phyloP scores from a whole-genome alignment of 2,113 vertebrate species.

The Scophthalmus maximus region DNA sequence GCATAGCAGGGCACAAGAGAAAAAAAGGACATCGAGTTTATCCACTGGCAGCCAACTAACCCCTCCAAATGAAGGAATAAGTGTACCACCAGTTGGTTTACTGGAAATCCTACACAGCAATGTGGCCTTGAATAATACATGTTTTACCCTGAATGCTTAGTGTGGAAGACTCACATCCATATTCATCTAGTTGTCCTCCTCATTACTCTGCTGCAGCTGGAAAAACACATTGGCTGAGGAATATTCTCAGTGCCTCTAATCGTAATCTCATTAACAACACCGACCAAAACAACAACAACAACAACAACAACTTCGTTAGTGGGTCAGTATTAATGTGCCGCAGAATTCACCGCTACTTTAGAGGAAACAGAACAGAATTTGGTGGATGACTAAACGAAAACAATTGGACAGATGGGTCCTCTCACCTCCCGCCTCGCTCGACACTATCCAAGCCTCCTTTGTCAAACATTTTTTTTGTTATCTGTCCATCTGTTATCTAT shows the following conservation, averaged over 20 bases:
- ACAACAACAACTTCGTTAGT: slow-evolving; percentile 52
- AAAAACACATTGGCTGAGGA: slow-evolving; percentile 49
- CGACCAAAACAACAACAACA: slow-evolving; percentile 48
- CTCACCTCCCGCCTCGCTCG: background rate
- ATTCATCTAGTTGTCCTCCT: slow-evolving; percentile 32
- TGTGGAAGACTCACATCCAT: background rate
- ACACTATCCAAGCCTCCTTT: slow-evolving; percentile 14
- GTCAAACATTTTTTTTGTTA: slow-evolving; percentile 2
- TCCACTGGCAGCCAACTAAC: background rate
- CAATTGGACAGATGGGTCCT: slow-evolving; percentile 11
- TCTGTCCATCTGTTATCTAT: background rate
- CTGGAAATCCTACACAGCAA: slow-evolving; percentile 13
- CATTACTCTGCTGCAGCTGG: slow-evolving; percentile 26
- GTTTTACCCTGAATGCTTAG: slow-evolving; percentile 17
- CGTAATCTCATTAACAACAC: slow-evolving; percentile 39
- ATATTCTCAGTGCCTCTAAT: slow-evolving; percentile 52
- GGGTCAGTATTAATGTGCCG: slow-evolving; percentile 36
- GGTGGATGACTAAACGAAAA: slow-evolving; percentile 12
- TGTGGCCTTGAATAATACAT: slow-evolving; percentile 15
- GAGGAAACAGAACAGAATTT: slow-evolving; percentile 6
- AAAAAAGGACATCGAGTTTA: slow-evolving; percentile 24
- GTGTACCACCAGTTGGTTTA: background rate
- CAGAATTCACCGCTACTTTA: slow-evolving; percentile 28
- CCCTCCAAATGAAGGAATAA: background rate
- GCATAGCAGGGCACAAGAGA: background rate